Conservation (phyloP, 2,113 vertebrate genomes). For the Otis tarda region DNA sequence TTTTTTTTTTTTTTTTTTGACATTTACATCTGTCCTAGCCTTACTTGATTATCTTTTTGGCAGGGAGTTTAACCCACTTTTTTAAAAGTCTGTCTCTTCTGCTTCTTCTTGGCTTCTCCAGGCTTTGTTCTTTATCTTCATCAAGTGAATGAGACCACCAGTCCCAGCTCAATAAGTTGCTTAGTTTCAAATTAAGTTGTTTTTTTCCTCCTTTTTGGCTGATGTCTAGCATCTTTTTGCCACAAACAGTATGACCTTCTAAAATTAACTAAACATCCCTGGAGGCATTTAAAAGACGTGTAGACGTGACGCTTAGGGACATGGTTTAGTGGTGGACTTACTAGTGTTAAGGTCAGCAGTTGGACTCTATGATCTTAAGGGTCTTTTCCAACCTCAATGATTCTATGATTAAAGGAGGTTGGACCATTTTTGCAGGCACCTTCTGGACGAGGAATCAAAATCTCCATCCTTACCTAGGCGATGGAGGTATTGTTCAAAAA, state of each 20-base stretch:
- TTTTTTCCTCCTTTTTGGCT: background rate
- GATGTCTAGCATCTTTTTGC: background rate
- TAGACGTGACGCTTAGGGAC: accelerated
- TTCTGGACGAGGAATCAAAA: background rate
- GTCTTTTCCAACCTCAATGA: background rate
- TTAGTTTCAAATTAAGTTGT: background rate
- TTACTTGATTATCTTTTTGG: background rate
- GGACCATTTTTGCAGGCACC: background rate
- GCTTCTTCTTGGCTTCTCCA: background rate
- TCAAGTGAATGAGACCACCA: background rate
- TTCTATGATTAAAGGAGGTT: background rate
- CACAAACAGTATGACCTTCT: background rate
- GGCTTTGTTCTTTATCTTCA: background rate
- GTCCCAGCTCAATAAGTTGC: background rate
- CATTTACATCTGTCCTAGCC: background rate
- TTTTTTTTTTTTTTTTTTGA: too few relatives aligned
- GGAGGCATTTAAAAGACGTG: background rate
- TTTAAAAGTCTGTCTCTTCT: background rate
- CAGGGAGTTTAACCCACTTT: background rate
- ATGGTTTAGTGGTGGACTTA: background rate
- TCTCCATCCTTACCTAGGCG: background rate
- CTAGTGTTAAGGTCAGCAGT: too few relatives aligned
- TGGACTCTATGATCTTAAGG: background rate
- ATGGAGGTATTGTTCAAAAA: background rate
- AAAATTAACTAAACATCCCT: background rate